phyloP scores from a whole-genome alignment of 1,140 invertebrate species.

The Lethrus apterus region DNA sequence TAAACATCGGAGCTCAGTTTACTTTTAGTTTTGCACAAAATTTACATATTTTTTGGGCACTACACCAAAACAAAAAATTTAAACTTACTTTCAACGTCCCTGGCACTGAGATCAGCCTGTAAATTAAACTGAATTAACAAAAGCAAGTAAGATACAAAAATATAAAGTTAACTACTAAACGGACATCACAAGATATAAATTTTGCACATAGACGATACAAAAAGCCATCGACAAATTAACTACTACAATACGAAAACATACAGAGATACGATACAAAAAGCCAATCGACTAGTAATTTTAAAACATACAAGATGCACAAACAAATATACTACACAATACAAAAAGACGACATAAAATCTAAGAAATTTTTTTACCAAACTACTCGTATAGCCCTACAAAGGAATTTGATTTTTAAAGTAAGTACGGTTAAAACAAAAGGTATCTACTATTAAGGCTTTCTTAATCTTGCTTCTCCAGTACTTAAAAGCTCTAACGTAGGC shows the following conservation, averaged over 20 bases:
- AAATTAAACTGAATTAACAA: conserved; percentile 27
- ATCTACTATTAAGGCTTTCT: conserved; percentile 38
- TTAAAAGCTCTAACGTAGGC: conserved; percentile 35
- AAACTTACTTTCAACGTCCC: conserved; percentile 69
- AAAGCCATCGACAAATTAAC: too few species aligned
- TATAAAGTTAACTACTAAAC: conserved; percentile 6
- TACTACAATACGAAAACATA: too few species aligned
- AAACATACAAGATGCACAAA: too few species aligned
- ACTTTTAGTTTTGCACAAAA: too few species aligned
- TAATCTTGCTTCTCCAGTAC: conserved; percentile 38
- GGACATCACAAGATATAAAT: conserved; percentile 5
- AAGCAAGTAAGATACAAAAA: conserved; percentile 7
- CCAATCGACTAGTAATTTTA: too few species aligned
- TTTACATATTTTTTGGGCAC: background rate
- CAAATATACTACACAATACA: too few species aligned
- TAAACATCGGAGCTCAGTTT: too few species aligned
- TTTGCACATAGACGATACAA: too few species aligned
- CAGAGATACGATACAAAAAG: too few species aligned
- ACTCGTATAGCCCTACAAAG: too few species aligned
- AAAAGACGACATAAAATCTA: too few species aligned
- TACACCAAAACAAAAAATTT: background rate
- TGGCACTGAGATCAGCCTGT: conserved; percentile 64
- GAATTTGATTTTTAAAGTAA: conserved; percentile 8
- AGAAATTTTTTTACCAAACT: too few species aligned
- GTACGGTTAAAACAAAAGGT: conserved; percentile 12